A percentile compares a stretch with the other conserved stretches of the same genome.
These are phyloP conservation scores for Pitta sordida DNA, from an alignment of 2,113 vertebrate genomes.

Conservation along the genomic window DNA sequence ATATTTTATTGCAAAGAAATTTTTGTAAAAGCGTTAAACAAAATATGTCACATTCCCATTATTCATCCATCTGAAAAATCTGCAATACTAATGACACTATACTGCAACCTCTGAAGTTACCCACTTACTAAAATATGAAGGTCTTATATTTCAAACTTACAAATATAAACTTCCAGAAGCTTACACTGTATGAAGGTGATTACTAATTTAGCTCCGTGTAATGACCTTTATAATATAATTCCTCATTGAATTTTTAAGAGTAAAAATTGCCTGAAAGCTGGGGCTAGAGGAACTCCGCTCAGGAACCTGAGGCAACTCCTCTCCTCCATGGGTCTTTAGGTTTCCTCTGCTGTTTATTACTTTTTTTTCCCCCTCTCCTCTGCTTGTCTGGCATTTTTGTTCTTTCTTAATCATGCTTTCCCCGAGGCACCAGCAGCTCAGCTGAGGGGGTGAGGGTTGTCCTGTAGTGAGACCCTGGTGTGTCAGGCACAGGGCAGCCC, in stretches of 20 bases:
- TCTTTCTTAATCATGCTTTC: neutral
- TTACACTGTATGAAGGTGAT: neutral
- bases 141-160: rapidly evolving
- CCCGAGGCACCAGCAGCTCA: rapidly evolving
- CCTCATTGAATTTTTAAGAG: neutral
- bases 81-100: too few species aligned
- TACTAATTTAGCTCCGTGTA: neutral
- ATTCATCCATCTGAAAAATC: neutral
- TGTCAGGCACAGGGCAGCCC: rapidly evolving
- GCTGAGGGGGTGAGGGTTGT: neutral
- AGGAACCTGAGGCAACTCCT: neutral
- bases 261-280: neutral
- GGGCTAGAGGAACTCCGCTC: neutral
- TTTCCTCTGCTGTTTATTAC: neutral
- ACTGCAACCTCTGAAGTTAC: neutral
- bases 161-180: neutral
- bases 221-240: neutral
- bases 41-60: neutral
- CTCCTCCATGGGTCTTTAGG: neutral
- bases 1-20: neutral
- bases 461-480: too few species aligned
- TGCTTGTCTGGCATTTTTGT: neutral
- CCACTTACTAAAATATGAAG: neutral
- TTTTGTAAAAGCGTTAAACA: neutral
- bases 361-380: neutral